Base-by-base conservation (phyloP, 2,888 invertebrate species). In the Drepanosiphum platanoidis region DNA sequence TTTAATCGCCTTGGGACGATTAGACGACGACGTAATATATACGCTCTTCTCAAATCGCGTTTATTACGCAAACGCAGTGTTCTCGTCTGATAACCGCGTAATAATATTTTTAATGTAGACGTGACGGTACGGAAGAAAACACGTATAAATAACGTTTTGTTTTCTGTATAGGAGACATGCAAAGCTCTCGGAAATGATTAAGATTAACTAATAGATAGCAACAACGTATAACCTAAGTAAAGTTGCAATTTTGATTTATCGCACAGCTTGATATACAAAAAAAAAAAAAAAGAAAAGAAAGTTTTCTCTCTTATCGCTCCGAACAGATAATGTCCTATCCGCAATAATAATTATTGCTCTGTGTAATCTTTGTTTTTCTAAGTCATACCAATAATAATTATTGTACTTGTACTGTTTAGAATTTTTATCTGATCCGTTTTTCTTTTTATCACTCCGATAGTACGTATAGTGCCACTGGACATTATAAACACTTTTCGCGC, bases 211-310 rank as follows among this genome's bases (percentile, higher is more conserved):
- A n/a, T n/a, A n/a, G 15, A 46, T 46, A 46, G 13, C 39, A 7
- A 18, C 1, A 46, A 66, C 9, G 32, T 66, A 22, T 22, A 46
- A 32, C 8, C 32, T 36, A 46, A 66, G 61, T n/a, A 32, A 30
- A 13, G 30, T n/a, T n/a, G 46, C 27, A 22, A 61, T 66, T 79
- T 79, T 66, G 78, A 79, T 79, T 42, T 79, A 66, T 66, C 32
- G 66, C 46, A n/a, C 66, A 46, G 66, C 66, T 79, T 15, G 42
- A 79, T 64, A 52, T n/a, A n/a, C n/a, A n/a, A n/a, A n/a, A n/a
- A n/a, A n/a, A n/a, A n/a, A n/a, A n/a, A n/a, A n/a, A n/a, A n/a
- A n/a, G n/a, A n/a, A n/a, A n/a, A 79, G 66, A 78, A 79, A 79
- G 66, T 79, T 79, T 42, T 66, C 9, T 13, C 13, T n/a, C 42